Base-by-base conservation (phyloP, 2,797 vertebrate species). In the Enteromius treurensis region DNA sequence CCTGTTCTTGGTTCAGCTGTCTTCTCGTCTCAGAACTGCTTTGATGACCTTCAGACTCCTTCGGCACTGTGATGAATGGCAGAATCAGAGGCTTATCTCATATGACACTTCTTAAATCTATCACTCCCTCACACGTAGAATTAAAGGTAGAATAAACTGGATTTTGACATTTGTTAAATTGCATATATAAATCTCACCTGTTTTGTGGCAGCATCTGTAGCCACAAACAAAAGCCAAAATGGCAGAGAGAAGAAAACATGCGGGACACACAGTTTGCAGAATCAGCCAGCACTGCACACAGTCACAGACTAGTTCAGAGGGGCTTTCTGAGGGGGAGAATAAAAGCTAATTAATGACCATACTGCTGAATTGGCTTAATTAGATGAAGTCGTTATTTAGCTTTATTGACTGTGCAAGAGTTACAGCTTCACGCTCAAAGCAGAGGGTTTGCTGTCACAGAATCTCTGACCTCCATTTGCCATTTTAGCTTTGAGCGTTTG, bases 191-290 rank as follows among this genome's bases (percentile, higher is more conserved):
- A 45, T 45, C 55, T 70, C 34, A 84, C 82, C 77, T 80, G 42
- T 79, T 47, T 84, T 84, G 55, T 19, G n/a, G 77, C 47, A 84
- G 53, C 68, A 84, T 70, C n/a, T 73, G 82, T 42, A 67, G 26
- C 60, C 77, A 53, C 68, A 84, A 19, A 79, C 8, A 58, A 74
- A 62, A 32, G 42, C 65, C 68, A 74, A 64, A 49, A 84, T 62
- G 21, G 32, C 42, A 11, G 32, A 74, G 23, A 79, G 68, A 51
- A 73, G 34, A 49, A 32, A 5, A 40, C 55, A 55, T 1, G n/a
- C 13, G 2, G 69, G 69, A 67, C 83, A 65, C 77, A 34, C 19
- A 17, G 49, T 58, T 55, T 26, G 64, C 51, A 84, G 42, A 1
- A 74, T 13, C 68, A 79, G 32, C 82, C 68, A 73, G 42, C 53